phyloP scores from a whole-genome alignment of 2,113 vertebrate species.

The Engraulis encrasicolus region DNA sequence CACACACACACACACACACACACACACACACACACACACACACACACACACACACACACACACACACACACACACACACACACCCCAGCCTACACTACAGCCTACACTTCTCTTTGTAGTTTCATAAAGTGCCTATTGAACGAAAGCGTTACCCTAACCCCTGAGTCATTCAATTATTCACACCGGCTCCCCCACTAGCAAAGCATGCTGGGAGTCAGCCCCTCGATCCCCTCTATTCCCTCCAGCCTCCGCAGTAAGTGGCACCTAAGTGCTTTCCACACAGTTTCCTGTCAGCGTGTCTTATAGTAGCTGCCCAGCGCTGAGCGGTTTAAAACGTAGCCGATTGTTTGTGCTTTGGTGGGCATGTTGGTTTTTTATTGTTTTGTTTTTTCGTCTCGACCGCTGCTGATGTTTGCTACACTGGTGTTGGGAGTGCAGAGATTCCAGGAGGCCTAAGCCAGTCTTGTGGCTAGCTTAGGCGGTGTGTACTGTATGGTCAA shows the following conservation, averaged over 20 bases:
- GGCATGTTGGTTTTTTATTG: background rate
- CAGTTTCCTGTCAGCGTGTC: background rate
- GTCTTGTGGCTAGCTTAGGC: too few relatives aligned
- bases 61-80: background rate
- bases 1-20: slow-evolving; percentile 16
- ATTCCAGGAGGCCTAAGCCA: too few relatives aligned
- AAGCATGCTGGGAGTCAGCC: background rate
- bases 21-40: slow-evolving; percentile 23
- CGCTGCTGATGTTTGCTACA: too few relatives aligned
- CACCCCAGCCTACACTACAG: background rate
- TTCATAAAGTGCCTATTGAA: background rate
- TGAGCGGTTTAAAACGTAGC: background rate
- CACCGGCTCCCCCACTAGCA: background rate
- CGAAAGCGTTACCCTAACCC: slow-evolving; percentile 10
- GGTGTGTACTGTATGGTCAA: too few relatives aligned
- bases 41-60: slow-evolving; percentile 2
- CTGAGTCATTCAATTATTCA: background rate
- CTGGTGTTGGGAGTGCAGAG: too few relatives aligned
- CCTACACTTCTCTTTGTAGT: background rate
- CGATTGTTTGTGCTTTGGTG: slow-evolving; percentile 11
- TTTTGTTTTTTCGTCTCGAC: too few relatives aligned
- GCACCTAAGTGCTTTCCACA: background rate
- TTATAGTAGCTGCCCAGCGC: background rate
- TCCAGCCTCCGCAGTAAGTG: background rate
- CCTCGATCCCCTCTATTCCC: background rate